These are phyloP conservation scores for Philaenus spumarius DNA, from an alignment of 1,140 invertebrate species.

Conservation along the genomic window DNA sequence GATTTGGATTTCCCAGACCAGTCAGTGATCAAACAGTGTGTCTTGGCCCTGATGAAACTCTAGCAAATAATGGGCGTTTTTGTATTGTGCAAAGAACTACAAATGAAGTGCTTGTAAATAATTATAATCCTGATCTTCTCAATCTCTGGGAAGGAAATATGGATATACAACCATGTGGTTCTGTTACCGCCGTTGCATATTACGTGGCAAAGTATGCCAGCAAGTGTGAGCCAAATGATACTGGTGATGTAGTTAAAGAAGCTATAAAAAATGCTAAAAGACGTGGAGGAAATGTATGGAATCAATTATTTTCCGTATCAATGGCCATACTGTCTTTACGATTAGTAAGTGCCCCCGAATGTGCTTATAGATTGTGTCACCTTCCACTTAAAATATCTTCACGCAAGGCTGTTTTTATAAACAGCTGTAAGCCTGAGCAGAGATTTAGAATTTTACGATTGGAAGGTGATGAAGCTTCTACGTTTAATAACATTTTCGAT, in stretches of 20 bases:
- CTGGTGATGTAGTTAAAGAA: constrained; percentile 29
- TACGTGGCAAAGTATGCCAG: constrained; percentile 40
- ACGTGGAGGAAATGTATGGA: constrained; percentile 28
- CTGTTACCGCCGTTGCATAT: constrained; percentile 35
- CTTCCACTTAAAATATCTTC: constrained; percentile 31
- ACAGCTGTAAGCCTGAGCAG: constrained; percentile 30
- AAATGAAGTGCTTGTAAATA: constrained; percentile 29
- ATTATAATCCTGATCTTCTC: constrained; percentile 33
- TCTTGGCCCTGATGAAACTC: neutral
- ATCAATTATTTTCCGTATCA: constrained; percentile 27
- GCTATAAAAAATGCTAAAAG: constrained; percentile 30
- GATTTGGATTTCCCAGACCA: neutral
- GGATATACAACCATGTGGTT: constrained; percentile 37
- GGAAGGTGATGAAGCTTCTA: constrained; percentile 29
- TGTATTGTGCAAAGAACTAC: constrained; percentile 3
- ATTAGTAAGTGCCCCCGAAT: constrained; percentile 35
- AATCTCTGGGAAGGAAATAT: constrained; percentile 35
- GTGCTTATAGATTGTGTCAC: constrained; percentile 36
- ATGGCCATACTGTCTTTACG: constrained; percentile 27
- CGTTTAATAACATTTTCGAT: constrained; percentile 36
- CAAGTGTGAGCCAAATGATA: constrained; percentile 36
- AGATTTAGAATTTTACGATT: constrained; percentile 34
- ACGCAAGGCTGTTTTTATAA: constrained; percentile 32
- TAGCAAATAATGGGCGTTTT: neutral
- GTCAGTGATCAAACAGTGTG: neutral